Conservation (phyloP, 2,888 invertebrate genomes). For the Gymnocheta viridis region DNA sequence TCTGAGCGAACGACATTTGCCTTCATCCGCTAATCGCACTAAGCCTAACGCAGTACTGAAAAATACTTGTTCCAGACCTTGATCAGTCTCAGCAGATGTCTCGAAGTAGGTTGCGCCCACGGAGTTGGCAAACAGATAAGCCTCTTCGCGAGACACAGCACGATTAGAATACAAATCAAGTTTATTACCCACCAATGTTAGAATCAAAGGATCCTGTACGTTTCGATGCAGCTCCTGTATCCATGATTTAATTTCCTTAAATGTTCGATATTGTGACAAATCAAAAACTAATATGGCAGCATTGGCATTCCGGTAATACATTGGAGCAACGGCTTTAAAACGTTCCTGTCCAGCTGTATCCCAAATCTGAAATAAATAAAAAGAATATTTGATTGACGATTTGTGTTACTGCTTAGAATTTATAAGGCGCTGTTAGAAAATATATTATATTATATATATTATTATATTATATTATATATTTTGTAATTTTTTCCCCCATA, state of each 20-base stretch:
- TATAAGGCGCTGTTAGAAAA: no score
- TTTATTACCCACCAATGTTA: conserved; percentile 93
- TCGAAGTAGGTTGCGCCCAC: conserved; percentile 94
- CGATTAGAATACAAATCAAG: conserved; percentile 87
- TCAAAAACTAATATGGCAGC: conserved; percentile 94
- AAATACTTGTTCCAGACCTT: conserved; percentile 90
- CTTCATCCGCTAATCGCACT: conserved; percentile 83
- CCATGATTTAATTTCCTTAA: conserved; percentile 92
- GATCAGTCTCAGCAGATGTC: conserved; percentile 90
- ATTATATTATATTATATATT: no score
- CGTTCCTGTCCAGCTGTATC: conserved; percentile 82
- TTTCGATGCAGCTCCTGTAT: conserved; percentile 90
- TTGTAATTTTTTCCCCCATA: no score
- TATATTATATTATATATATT: no score
- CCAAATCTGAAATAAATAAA: conserved; percentile 77
- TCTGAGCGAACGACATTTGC: conserved; percentile 83
- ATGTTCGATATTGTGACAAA: conserved; percentile 89
- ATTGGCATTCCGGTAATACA: conserved; percentile 96
- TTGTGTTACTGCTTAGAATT: no score
- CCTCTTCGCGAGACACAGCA: conserved; percentile 87
- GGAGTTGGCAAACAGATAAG: conserved; percentile 88
- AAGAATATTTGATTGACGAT: no score
- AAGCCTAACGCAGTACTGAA: conserved; percentile 86
- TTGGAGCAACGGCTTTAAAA: conserved; percentile 95
- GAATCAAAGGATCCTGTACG: conserved; percentile 89